Percentiles rank a stretch among this genome's conserved stretches.
These are phyloP conservation scores for Tachina grossa DNA, from an alignment of 2,888 invertebrate species.

Conservation along the genomic window DNA sequence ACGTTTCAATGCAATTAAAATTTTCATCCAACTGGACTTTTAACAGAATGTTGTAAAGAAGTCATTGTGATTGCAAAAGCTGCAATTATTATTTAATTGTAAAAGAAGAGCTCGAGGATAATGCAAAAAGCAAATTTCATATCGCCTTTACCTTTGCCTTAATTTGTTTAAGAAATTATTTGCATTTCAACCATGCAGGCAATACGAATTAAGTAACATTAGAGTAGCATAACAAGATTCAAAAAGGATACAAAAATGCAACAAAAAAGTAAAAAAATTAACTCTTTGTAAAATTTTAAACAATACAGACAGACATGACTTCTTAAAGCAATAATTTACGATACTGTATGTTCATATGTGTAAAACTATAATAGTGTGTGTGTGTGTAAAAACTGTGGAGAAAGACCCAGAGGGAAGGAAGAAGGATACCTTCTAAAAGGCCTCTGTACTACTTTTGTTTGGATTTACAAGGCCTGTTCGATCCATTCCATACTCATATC, in stretches of 20 bases:
- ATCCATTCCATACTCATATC: too few species aligned
- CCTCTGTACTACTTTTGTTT: too few species aligned
- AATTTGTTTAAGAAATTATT: slow-evolving; percentile 54
- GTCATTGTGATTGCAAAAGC: not conserved
- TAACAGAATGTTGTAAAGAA: not conserved
- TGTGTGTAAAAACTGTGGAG: not conserved
- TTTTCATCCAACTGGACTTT: too few species aligned
- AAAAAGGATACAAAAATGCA: not conserved
- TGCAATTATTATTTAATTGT: not conserved
- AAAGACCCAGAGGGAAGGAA: not conserved
- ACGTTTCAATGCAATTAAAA: too few species aligned
- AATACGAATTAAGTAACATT: slow-evolving; percentile 31
- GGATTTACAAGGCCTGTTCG: too few species aligned
- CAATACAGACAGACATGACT: slow-evolving; percentile 17
- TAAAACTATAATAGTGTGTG: not conserved
- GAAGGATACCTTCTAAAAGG: too few species aligned
- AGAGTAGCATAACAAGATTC: not conserved
- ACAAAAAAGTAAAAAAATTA: slow-evolving; percentile 18
- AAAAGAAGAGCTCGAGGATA: not conserved
- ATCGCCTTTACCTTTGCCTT: slow-evolving; percentile 29
- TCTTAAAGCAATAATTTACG: slow-evolving; percentile 25
- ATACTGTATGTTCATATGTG: not conserved
- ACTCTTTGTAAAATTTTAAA: slow-evolving; percentile 25
- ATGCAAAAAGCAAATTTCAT: not conserved
- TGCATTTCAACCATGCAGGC: slow-evolving; percentile 27